Base-by-base conservation (phyloP, 1,140 invertebrate species). In the Drosophila sturtevanti region DNA sequence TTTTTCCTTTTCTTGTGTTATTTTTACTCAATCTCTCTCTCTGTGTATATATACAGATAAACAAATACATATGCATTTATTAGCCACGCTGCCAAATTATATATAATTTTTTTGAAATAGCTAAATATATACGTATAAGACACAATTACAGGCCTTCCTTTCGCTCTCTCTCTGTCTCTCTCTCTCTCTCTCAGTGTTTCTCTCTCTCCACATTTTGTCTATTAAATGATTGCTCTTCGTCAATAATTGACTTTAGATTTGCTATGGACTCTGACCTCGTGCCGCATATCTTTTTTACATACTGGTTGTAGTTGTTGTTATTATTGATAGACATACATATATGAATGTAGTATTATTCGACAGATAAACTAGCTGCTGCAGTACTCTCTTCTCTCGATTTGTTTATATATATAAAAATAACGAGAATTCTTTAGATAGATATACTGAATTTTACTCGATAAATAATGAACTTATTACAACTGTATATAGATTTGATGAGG, bases 181-280 rank as follows among this genome's bases (percentile, higher is more conserved):
- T 14, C 52, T 18, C 22, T 9, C 3, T 58, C 31, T n/a, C 37
- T 16, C 5, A 27, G n/a, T 55, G 2, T 55, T 4, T 4, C 52
- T n/a, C 52, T 14, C 52, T 18, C 22, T 9, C 3, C n/a, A n/a
- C n/a, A n/a, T n/a, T n/a, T 56, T 56, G 31, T 56, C 54, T 56
- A 27, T 56, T 56, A 48, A 48, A 48, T 11, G 41, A 48, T 48
- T 48, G 54, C 54, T 31, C 27, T 56, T 55, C n/a, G 52, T 55
- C 52, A 14, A 55, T 55, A 55, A 55, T 56, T 48, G 41, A 21
- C 16, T 48, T 21, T 48, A 48, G 41, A 48, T 48, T 48, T 21
- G 41, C 41, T 48, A 6, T 48, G 54, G 54, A 56, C 54, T 56
- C 54, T 56, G 54, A 56, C 54, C 54, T 34, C 54, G 24, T 11